Evolutionary conservation across 2,113 vertebrate genomes (phyloP), one percentile per base, ranked within the genome.

Genomic region (Nansenia antarctica): DNA sequence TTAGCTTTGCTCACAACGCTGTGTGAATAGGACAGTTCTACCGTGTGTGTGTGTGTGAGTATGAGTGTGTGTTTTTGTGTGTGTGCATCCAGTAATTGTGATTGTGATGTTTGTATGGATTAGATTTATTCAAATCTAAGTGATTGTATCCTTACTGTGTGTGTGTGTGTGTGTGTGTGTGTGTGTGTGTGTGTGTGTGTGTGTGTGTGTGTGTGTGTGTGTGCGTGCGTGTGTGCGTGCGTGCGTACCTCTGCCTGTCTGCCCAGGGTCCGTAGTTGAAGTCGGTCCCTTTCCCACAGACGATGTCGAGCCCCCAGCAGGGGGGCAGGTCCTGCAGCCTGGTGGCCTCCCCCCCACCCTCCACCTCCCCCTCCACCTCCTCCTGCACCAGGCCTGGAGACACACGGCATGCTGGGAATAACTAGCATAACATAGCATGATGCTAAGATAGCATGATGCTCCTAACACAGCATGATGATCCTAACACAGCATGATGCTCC

Each of bases 181-280:
- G 9, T 60, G 20, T 24, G 9, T 31, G 42, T 14, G 26, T 0
- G 1, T 30, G 59, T 87, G 98, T 97, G 97, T 98, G 84, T 99
- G 97, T 26, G 96, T 94, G 64, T 99, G 97, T 5, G 95, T 49
- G 1, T 20, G 15, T 49, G 45, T n/a, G 18, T 39, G 2, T 54
- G 14, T 29, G 11, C 14, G 31, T 53, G n/a, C 32, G 22, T 57
- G 32, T 31, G 9, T 60, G 20, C 20, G 9, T 31, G 42, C 11
- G 26, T 0, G 1, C 32, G 59, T 87, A 98, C 98, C 98, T 98
- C 85, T 99, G 97, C 27, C 97, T 94, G 64, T 99, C 98, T 5
- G 95, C 97, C 98, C 98, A 99, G 0, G 97, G 98, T 2, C 98
- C 98, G 15, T 99, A 99, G 86, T 99, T 99, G 86, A 99, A 98